Base-by-base conservation (phyloP, 1,140 invertebrate species). In the Heliconius nattereri region DNA sequence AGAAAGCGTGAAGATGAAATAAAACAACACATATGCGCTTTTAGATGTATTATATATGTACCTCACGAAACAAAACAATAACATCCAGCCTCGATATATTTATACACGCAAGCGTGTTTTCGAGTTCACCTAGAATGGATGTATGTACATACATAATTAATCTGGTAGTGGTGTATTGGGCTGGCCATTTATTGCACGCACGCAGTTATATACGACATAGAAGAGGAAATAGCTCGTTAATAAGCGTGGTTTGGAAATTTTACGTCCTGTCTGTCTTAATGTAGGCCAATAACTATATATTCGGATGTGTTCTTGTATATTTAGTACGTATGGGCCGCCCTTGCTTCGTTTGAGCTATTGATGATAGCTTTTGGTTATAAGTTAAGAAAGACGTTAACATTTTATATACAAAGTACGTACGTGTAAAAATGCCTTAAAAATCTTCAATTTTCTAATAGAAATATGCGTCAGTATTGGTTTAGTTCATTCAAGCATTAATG, bases 91-190 rank as follows among this genome's bases (percentile, higher is more conserved):
- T 79, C 76, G 76, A 84, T 83, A 83, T 84, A 83, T 84, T 84
- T 75, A 57, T 78, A 79, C 79, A 81, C 79, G 76, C 75, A 37
- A 74, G 35, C 54, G 57, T 74, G 71, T 81, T 81, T 78, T 74
- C 79, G 80, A 85, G 82, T 81, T 86, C 81, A 78, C 81, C 74
- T 81, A 45, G 81, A 85, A 87, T 84, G 84, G 80, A 81, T 78
- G 76, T 81, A 90, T 90, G 87, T 85, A 89, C 89, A 90, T 89
- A 87, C 89, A 88, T 90, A 89, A 89, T 90, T 86, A 88, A 90
- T 89, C 74, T 75, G 49, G 20, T 54, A 74, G 75, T 60, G 60
- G 72, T 76, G 70, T 82, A 82, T 78, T 75, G 75, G 73, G 72
- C 60, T 35, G 72, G 32, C 75, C 75, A 81, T 81, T 81, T 81